Percentiles rank a stretch among this genome's conserved stretches.
phyloP scores from a whole-genome alignment of 35 echinoderm and acorn worm genomes.

The Holothuria glaberrima region DNA sequence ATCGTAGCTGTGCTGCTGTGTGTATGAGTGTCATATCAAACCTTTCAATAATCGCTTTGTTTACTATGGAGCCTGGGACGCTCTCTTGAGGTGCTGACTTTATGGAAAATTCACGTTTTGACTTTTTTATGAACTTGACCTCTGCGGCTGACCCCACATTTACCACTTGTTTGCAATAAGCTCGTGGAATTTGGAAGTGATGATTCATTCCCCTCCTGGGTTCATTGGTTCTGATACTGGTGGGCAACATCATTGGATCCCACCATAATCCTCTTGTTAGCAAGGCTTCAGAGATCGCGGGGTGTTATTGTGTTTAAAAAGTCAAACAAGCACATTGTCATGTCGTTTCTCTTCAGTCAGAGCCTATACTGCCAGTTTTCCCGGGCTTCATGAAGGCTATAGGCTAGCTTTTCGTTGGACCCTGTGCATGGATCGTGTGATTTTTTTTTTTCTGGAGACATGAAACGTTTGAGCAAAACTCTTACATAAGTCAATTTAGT shows the following conservation, averaged over 20 bases:
- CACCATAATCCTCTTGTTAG: too few species aligned
- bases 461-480: too few species aligned
- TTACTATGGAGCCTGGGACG: slow-evolving; percentile 1
- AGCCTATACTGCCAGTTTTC: too few species aligned
- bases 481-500: too few species aligned
- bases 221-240: not conserved
- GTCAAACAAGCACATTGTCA: too few species aligned
- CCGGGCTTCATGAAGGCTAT: too few species aligned
- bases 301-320: too few species aligned
- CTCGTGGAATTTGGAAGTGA: slow-evolving; percentile 48
- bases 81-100: not conserved
- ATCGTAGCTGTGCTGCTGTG: not conserved
- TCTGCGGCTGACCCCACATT: slow-evolving; percentile 23
- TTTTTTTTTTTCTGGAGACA: too few species aligned
- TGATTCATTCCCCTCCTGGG: slow-evolving; percentile 27
- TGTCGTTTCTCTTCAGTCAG: too few species aligned
- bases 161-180: slow-evolving; percentile 44
- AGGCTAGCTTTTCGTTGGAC: too few species aligned
- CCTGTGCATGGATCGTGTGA: too few species aligned
- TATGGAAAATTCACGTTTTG: slow-evolving; percentile 18
- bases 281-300: too few species aligned
- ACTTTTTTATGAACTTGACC: slow-evolving; percentile 39
- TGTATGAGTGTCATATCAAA: not conserved
- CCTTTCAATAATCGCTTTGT: slow-evolving; percentile 28
- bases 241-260: not conserved